Conservation (phyloP, 2,888 invertebrate genomes). For the Tyria jacobaeae region DNA sequence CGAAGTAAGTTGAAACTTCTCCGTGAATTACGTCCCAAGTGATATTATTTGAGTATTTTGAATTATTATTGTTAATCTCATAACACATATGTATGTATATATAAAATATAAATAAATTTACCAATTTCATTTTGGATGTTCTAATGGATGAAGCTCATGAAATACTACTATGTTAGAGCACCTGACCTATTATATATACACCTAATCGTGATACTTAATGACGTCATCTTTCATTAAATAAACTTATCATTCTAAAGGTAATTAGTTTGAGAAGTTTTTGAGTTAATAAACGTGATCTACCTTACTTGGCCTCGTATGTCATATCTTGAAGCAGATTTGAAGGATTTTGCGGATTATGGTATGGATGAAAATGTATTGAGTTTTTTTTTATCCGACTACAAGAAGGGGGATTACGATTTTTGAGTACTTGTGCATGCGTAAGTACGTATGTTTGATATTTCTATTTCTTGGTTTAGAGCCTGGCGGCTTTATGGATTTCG, state of each 20-base stretch:
- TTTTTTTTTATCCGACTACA: too few relatives aligned
- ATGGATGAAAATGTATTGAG: not conserved
- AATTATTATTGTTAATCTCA: too few relatives aligned
- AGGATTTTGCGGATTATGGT: constrained; percentile 1
- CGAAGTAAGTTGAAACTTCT: too few relatives aligned
- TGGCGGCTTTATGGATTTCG: too few relatives aligned
- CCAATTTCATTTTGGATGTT: constrained; percentile 16
- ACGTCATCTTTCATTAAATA: constrained; percentile 11
- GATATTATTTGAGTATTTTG: too few relatives aligned
- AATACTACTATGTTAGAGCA: not conserved
- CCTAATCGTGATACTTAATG: constrained; percentile 16
- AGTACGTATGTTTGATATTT: too few relatives aligned
- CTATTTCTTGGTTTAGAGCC: too few relatives aligned
- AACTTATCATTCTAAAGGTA: constrained; percentile 11
- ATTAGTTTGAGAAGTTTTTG: constrained; percentile 13
- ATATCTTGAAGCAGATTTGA: not conserved
- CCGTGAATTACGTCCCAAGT: too few relatives aligned
- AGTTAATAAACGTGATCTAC: constrained; percentile 14
- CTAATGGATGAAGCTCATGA: constrained; percentile 2
- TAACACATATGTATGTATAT: too few relatives aligned
- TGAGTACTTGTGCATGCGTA: too few relatives aligned
- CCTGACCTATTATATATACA: constrained; percentile 14
- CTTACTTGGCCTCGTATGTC: constrained; percentile 7
- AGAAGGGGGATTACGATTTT: too few relatives aligned
- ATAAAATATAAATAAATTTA: not conserved